Evolutionary conservation across 53 echinoderm and acorn worm genomes (phyloP), one percentile per base, ranked within the genome.

Genomic region (Stichopus horrens): DNA sequence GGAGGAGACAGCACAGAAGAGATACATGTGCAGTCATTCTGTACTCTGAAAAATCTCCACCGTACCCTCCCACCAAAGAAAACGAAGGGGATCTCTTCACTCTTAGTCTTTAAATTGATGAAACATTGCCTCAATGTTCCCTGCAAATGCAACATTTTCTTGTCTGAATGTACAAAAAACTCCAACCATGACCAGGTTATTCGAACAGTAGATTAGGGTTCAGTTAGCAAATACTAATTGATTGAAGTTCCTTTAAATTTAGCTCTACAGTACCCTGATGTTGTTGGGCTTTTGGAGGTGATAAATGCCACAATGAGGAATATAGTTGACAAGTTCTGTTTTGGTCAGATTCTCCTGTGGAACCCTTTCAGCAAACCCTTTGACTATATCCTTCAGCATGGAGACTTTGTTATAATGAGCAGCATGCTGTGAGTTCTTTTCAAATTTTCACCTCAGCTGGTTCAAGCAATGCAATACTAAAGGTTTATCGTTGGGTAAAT

Each of bases 1-100:
- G 14, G 93, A 93, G 0, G 93, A 93, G 10, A 57, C 86, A 5
- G 93, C 93, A 5, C 93, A 89, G 68, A 93, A 93, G 11, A 93
- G 53, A 73, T n/a, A n/a, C n/a, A n/a, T 93, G 93, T 16, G 91
- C 93, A 7, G 71, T 93, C 93, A 93, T 93, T 80, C 91, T 57
- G 59, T 76, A 86, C 52, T 89, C 87, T 18, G 57, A 56, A 57
- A 53, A 87, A 67, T 93, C 76, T 54, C 89, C 93, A 66, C 79
- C 86, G 21, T 86, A 66, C 79, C 86, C 53, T 86, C 74, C 94
- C 94, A 93, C 94, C 94, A 92, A 54, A 94, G 87, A 55, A 90
- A 94, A 55, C 93, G 79, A 21, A 94, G 88, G 75, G 88, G 55
- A 73, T 86, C 91, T 86, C 37, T 37, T 37, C 2, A 2, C 37